Evolutionary conservation across 1,140 invertebrate species (phyloP).

Genomic region (Aphaenogaster floridana): DNA sequence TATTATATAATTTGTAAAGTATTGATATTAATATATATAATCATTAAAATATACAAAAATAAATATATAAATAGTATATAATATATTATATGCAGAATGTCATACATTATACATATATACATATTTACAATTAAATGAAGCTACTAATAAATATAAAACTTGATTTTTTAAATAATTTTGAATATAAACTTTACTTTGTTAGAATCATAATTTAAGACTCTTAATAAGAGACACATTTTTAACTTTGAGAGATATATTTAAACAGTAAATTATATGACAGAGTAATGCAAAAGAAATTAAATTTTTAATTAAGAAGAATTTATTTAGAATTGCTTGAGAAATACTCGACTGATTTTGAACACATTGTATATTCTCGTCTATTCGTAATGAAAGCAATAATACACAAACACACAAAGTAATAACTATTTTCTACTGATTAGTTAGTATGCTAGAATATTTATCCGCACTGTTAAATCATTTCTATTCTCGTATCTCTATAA

Average conservation of each 20-base stretch:
- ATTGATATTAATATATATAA: no score
- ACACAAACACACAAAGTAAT: not conserved
- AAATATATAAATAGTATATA: no score
- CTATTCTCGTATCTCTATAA: constrained; percentile 11
- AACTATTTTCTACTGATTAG: not conserved
- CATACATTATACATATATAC: no score
- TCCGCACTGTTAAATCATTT: constrained; percentile 26
- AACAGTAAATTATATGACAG: not conserved
- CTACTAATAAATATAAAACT: no score
- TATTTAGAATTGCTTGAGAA: not conserved
- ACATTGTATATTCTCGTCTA: not conserved
- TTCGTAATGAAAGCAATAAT: not conserved
- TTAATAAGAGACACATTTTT: not conserved
- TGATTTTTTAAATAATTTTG: no score
- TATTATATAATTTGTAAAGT: no score
- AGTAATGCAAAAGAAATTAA: not conserved
- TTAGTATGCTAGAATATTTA: not conserved
- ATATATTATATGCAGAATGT: no score
- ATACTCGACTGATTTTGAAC: not conserved
- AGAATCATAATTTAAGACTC: not conserved
- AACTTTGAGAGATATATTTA: not conserved
- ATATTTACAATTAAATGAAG: no score
- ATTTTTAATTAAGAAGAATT: not conserved
- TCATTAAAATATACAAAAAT: no score
- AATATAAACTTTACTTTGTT: not conserved